These are phyloP conservation scores for Nyctibius bracteatus DNA, from an alignment of 2,113 vertebrate species.

Conservation along the genomic window DNA sequence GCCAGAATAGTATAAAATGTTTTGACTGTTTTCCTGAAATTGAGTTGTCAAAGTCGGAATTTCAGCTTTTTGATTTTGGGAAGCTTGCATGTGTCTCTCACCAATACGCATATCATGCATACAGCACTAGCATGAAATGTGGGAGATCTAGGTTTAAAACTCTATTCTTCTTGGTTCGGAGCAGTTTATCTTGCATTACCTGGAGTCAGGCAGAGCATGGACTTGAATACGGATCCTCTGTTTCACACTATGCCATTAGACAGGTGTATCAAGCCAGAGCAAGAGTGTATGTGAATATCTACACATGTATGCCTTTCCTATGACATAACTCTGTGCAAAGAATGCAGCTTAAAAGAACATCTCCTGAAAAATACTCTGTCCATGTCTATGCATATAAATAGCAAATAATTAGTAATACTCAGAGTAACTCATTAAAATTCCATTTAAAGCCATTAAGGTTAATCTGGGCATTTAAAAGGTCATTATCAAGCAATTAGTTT, in stretches of 20 bases:
- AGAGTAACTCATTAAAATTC: constrained; percentile 2
- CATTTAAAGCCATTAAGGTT: constrained; percentile 11
- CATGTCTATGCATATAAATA: neutral
- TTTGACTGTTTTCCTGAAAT: neutral
- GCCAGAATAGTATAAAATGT: neutral
- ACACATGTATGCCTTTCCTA: neutral
- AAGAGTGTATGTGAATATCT: neutral
- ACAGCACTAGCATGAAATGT: neutral
- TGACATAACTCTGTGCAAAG: neutral
- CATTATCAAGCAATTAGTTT: neutral
- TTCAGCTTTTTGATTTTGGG: neutral
- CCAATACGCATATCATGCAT: neutral
- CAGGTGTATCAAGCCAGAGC: neutral
- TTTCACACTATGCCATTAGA: neutral
- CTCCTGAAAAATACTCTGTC: neutral
- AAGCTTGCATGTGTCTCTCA: neutral
- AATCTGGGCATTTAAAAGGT: constrained; percentile 1
- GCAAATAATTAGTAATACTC: neutral
- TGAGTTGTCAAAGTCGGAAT: neutral
- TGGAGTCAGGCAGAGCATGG: neutral
- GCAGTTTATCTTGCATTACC: neutral
- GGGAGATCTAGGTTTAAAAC: neutral
- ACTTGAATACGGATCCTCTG: neutral
- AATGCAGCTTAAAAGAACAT: neutral
- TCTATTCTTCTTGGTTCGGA: neutral